phyloP scores from a whole-genome alignment of 2,888 invertebrate species.

The Ornithoptera alexandrae region DNA sequence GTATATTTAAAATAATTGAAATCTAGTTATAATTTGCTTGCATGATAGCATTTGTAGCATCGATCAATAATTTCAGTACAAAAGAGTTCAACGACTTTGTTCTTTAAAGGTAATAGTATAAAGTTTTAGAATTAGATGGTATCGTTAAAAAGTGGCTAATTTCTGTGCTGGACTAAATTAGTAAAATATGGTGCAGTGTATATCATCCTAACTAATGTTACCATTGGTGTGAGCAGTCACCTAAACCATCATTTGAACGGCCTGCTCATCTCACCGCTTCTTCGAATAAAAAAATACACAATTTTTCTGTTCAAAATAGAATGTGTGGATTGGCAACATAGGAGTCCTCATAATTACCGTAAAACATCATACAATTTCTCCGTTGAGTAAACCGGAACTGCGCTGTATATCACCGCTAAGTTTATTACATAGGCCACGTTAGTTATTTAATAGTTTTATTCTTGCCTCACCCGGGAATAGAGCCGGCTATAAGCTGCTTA shows the following conservation, averaged over 20 bases:
- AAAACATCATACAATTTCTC: background rate
- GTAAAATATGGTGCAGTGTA: too few relatives aligned
- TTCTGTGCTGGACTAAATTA: too few relatives aligned
- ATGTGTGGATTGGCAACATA: background rate
- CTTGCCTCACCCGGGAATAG: slow-evolving; percentile 34
- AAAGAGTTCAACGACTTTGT: slow-evolving; percentile 6
- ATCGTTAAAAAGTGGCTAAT: background rate
- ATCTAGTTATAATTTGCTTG: too few relatives aligned
- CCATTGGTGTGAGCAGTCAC: too few relatives aligned
- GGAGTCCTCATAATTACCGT: background rate
- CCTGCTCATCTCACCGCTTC: too few relatives aligned
- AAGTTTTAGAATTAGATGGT: background rate
- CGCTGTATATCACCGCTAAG: slow-evolving; percentile 28
- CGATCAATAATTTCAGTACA: background rate
- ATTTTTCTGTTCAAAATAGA: too few relatives aligned
- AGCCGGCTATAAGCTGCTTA: slow-evolving; percentile 41
- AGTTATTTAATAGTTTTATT: slow-evolving; percentile 35
- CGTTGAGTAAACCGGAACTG: slow-evolving; percentile 10
- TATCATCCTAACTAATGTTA: too few relatives aligned
- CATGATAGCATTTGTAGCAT: background rate
- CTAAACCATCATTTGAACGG: too few relatives aligned
- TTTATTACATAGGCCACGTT: slow-evolving; percentile 19
- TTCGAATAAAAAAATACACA: too few relatives aligned
- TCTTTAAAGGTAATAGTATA: background rate
- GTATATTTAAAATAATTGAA: too few relatives aligned